Conservation (phyloP, 2,797 vertebrate genomes). For the Alca torda region DNA sequence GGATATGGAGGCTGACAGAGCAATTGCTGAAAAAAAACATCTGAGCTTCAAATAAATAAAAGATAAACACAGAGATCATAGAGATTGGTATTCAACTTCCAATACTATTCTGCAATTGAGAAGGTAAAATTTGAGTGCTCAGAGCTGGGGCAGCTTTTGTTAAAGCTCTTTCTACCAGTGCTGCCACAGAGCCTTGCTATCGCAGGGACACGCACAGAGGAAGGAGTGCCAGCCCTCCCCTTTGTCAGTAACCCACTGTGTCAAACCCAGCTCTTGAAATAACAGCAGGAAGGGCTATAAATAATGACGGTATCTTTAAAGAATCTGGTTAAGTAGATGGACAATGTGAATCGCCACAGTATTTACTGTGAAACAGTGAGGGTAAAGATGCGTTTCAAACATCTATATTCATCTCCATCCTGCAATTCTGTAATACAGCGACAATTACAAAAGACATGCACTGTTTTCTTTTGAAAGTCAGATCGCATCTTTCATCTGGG, state of each 20-base stretch:
- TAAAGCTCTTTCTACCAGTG: not conserved
- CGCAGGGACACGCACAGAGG: not conserved
- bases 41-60: not conserved
- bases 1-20: not conserved
- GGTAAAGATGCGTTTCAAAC: not conserved
- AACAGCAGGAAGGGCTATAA: not conserved
- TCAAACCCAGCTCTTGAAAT: not conserved
- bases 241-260: not conserved
- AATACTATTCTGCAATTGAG: not conserved
- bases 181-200: not conserved
- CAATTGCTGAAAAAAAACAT: accelerated
- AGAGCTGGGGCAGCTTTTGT: not conserved
- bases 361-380: not conserved
- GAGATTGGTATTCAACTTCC: not conserved
- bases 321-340: not conserved
- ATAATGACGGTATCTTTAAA: not conserved
- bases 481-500: not conserved
- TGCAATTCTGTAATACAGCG: not conserved
- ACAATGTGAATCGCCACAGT: not conserved
- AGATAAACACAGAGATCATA: not conserved
- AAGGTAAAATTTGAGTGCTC: not conserved
- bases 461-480: not conserved
- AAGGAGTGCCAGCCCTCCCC: not conserved
- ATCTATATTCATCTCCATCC: not conserved
- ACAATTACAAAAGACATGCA: not conserved